phyloP scores from a whole-genome alignment of 2,888 invertebrate species.

The Scaptomyza reducta region DNA sequence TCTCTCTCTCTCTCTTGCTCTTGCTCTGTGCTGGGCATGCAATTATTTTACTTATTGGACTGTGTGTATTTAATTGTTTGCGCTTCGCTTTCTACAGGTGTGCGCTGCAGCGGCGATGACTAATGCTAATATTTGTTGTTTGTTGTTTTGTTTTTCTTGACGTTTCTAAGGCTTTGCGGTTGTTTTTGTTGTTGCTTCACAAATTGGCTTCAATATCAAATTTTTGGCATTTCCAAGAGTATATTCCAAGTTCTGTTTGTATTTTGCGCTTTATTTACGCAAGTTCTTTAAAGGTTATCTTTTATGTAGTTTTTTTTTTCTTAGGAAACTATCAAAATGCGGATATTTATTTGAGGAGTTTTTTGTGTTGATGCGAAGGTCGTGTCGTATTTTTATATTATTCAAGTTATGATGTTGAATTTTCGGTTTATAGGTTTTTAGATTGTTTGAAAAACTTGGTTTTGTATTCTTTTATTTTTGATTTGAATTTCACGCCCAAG shows the following conservation, averaged over 20 bases:
- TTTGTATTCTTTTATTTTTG: no score
- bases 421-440: constrained; percentile 15
- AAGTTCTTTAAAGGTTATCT: constrained; percentile 49
- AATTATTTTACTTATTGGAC: constrained; percentile 55
- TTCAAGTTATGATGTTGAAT: constrained; percentile 11
- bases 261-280: constrained; percentile 34
- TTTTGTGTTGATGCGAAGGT: constrained; percentile 35
- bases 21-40: constrained; percentile 31
- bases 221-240: constrained; percentile 39
- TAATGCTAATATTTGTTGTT: constrained; percentile 56
- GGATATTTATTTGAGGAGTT: constrained; percentile 40
- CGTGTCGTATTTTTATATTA: constrained; percentile 2
- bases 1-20: not conserved
- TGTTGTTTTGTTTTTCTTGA: constrained; percentile 27
- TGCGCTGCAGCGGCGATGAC: constrained; percentile 63
- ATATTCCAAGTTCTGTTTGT: constrained; percentile 16
- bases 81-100: constrained; percentile 73
- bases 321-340: constrained; percentile 35
- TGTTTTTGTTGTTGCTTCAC: not conserved
- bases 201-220: constrained; percentile 39
- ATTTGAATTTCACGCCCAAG: constrained; percentile 38
- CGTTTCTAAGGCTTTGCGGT: constrained; percentile 20
- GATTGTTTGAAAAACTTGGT: not conserved
- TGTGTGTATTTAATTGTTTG: constrained; percentile 51
- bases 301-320: constrained; percentile 21